These are phyloP conservation scores for Apis florea DNA, from an alignment of 1,140 invertebrate species.

Conservation along the genomic window DNA sequence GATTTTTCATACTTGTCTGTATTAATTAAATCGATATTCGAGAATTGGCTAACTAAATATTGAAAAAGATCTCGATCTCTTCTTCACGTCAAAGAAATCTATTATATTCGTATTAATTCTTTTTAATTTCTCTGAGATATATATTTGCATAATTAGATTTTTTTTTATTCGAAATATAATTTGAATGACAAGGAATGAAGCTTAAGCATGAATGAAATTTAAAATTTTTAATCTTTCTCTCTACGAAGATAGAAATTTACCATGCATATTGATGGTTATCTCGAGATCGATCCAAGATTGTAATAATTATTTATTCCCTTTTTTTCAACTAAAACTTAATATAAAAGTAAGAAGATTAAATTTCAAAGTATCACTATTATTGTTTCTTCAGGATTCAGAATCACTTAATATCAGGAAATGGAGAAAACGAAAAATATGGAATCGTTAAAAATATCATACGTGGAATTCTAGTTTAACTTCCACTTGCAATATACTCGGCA, in stretches of 20 bases:
- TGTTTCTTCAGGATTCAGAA: not conserved
- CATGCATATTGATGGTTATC: no score
- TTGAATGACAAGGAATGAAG: no score
- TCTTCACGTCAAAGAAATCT: not conserved
- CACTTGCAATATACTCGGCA: not conserved
- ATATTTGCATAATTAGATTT: no score
- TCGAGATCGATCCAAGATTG: no score
- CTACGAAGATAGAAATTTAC: no score
- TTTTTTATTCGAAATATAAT: no score
- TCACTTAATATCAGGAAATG: not conserved
- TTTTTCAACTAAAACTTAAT: no score
- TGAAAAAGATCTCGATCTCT: not conserved
- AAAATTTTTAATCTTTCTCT: no score
- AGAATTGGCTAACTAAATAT: slow-evolving; percentile 25
- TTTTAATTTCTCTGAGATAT: no score
- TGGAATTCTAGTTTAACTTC: not conserved
- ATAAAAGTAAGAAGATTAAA: not conserved
- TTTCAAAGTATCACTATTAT: not conserved
- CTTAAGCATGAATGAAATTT: no score
- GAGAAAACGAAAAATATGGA: not conserved
- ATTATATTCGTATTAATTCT: no score
- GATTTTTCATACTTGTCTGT: not conserved
- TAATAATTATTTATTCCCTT: no score
- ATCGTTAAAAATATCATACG: not conserved
- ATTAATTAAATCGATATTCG: slow-evolving; percentile 12